These are phyloP conservation scores for Propsilocerus akamusi DNA, from an alignment of 1,140 invertebrate species.

Conservation along the genomic window DNA sequence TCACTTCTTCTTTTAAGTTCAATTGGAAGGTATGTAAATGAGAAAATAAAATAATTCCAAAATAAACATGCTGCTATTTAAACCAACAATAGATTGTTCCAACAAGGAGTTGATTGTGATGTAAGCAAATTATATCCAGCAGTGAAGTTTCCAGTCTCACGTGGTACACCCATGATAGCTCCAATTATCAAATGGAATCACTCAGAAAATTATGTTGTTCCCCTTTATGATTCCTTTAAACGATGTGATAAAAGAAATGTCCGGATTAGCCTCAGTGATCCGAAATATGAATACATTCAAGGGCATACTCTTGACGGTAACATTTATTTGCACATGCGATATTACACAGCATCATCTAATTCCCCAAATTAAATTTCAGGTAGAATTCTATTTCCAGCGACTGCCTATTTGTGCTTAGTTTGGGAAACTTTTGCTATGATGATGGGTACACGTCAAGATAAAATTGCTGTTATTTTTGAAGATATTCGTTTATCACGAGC, in stretches of 20 bases:
- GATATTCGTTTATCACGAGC: slow-evolving; percentile 62
- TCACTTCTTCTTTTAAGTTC: too few species aligned
- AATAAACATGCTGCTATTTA: too few species aligned
- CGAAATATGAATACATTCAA: slow-evolving; percentile 24
- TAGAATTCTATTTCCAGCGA: too few species aligned
- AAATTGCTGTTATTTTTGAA: slow-evolving; percentile 60
- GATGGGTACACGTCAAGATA: slow-evolving; percentile 38
- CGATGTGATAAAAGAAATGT: slow-evolving; percentile 7
- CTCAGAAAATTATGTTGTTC: slow-evolving; percentile 76
- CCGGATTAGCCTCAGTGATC: slow-evolving; percentile 23
- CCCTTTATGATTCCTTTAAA: slow-evolving; percentile 35
- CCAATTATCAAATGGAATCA: too few species aligned
- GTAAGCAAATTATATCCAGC: slow-evolving; percentile 33
- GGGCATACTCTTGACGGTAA: too few species aligned
- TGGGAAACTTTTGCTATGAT: slow-evolving; percentile 58
- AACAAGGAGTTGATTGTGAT: slow-evolving; percentile 25
- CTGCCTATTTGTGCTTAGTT: too few species aligned
- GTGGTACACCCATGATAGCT: slow-evolving; percentile 50
- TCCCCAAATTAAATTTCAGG: too few species aligned
- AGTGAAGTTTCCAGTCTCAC: slow-evolving; percentile 48
- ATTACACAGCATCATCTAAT: too few species aligned
- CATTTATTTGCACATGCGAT: too few species aligned
- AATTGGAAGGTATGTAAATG: too few species aligned
- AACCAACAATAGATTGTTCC: slow-evolving; percentile 27
- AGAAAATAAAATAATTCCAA: too few species aligned